Conservation (phyloP, 1,140 invertebrate species). For the Euwallacea similis region DNA sequence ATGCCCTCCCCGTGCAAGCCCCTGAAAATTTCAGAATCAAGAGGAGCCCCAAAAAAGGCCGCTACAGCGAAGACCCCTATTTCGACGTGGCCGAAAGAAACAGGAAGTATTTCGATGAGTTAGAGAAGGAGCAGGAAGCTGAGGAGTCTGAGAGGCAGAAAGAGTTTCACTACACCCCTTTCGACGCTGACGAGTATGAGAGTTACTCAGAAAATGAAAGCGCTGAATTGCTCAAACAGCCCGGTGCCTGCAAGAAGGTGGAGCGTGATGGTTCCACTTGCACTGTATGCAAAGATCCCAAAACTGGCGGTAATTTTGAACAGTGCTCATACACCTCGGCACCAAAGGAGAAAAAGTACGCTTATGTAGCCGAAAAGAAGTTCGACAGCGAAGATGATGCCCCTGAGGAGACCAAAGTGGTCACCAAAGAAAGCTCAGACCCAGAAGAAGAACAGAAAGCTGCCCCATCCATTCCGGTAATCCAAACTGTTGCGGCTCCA, state of each 20-base stretch:
- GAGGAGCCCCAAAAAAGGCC: slow-evolving; percentile 39
- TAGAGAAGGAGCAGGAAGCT: slow-evolving; percentile 42
- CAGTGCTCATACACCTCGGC: slow-evolving; percentile 69
- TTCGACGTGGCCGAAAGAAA: slow-evolving; percentile 44
- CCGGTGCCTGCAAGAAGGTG: slow-evolving; percentile 65
- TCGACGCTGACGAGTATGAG: slow-evolving; percentile 41
- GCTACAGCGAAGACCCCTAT: slow-evolving; percentile 47
- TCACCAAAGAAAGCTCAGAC: slow-evolving; percentile 9
- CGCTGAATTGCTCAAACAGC: slow-evolving; percentile 60
- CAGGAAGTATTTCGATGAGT: slow-evolving; percentile 41
- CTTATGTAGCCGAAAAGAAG: slow-evolving; percentile 64
- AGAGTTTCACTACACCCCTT: slow-evolving; percentile 39
- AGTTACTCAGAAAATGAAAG: slow-evolving; percentile 58
- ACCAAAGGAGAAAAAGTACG: slow-evolving; percentile 71
- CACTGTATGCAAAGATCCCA: slow-evolving; percentile 66
- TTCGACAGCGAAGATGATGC: slow-evolving; percentile 60
- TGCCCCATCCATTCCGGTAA: slow-evolving; percentile 4
- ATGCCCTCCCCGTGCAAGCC: slow-evolving; percentile 41
- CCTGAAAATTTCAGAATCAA: slow-evolving; percentile 42
- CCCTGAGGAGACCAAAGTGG: slow-evolving; percentile 48
- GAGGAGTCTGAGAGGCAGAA: slow-evolving; percentile 44
- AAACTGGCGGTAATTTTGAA: slow-evolving; percentile 70
- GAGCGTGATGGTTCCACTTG: slow-evolving; percentile 66
- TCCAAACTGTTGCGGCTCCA: slow-evolving; percentile 13
- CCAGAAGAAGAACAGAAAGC: slow-evolving; percentile 5